These are phyloP conservation scores for Brassicogethes aeneus DNA, from an alignment of 2,888 invertebrate species.

Conservation along the genomic window DNA sequence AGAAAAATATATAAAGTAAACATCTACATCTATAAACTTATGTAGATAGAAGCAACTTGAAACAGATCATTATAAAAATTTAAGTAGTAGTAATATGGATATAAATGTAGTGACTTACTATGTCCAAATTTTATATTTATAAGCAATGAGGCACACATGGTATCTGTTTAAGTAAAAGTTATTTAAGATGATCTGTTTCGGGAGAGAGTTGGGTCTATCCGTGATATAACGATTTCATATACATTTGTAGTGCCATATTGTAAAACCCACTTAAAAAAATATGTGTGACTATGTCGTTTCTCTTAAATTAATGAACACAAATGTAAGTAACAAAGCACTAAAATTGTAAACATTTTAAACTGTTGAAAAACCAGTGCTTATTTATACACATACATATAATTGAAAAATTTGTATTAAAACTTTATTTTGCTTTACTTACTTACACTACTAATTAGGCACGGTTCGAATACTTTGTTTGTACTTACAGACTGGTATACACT, in stretches of 20 bases:
- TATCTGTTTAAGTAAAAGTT: background rate
- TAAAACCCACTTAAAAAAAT: background rate
- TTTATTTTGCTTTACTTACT: too few species aligned
- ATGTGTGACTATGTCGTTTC: constrained; percentile 1
- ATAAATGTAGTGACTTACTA: too few species aligned
- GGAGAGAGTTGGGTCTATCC: background rate
- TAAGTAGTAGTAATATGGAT: too few species aligned
- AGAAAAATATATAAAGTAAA: constrained; percentile 1
- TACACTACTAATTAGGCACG: background rate
- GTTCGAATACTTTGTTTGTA: background rate
- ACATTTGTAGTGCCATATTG: background rate
- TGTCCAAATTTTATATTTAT: too few species aligned
- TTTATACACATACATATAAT: too few species aligned
- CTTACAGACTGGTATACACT: background rate
- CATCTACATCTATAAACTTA: background rate
- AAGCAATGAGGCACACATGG: background rate
- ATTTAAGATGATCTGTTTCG: background rate
- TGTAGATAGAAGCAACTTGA: too few species aligned
- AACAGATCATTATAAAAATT: too few species aligned
- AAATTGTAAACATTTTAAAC: background rate
- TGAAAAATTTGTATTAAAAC: too few species aligned
- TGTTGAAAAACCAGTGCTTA: background rate
- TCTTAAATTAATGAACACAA: constrained; percentile 18
- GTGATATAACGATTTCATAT: background rate
- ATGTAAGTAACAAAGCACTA: constrained; percentile 7